Base-by-base conservation (phyloP, 2,113 vertebrate species). In the Triplophysa tibetana region DNA sequence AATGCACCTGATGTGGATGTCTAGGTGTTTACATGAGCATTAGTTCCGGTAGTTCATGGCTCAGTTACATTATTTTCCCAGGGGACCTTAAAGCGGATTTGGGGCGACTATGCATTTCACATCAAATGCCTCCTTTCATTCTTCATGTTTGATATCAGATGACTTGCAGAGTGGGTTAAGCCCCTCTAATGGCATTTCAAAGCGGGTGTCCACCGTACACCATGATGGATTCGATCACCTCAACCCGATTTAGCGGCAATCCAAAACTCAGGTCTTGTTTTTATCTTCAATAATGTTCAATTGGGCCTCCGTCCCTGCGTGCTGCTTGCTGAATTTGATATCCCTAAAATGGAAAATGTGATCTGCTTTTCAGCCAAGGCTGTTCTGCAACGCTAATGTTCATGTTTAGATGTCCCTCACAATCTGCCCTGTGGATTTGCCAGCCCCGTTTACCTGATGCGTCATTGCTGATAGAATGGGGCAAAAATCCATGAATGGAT, bases 301-400 rank as follows among this genome's bases (percentile, higher is more conserved):
- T 56, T 8, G 63, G 64, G 50, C 33, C 50, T 41, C 19, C 19
- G 26, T 12, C 63, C 61, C 56, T 2, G 19, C 10, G 19, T 45
- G 33, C 75, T 43, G 4, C 50, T 43, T 21, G 0, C 19, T 63
- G 41, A 81, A 79, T 81, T 75, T 78, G 63, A 81, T 75, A 81
- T 50, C 48, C 56, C 74, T 75, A 70, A 65, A 61, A 52, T 50
- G 79, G 50, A 56, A 29, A 60, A 81, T 38, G 17, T 74, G 17
- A 63, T 79, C 78, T 79, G 54, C 63, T 61, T 45, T 14, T 81
- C 56, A 19, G 64, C 3, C 0, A 24, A 56, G 45, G 69, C 68
- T 41, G 12, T 81, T 81, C 70, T 73, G 78, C 33, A 69, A 16
- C 50, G 26, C 65, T 81, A 84, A 81, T 84, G 75, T 70, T 67